Percentiles rank a stretch among this genome's conserved stretches.
These are phyloP conservation scores for Folsomia candida DNA, from an alignment of 2,888 invertebrate species.

Conservation along the genomic window DNA sequence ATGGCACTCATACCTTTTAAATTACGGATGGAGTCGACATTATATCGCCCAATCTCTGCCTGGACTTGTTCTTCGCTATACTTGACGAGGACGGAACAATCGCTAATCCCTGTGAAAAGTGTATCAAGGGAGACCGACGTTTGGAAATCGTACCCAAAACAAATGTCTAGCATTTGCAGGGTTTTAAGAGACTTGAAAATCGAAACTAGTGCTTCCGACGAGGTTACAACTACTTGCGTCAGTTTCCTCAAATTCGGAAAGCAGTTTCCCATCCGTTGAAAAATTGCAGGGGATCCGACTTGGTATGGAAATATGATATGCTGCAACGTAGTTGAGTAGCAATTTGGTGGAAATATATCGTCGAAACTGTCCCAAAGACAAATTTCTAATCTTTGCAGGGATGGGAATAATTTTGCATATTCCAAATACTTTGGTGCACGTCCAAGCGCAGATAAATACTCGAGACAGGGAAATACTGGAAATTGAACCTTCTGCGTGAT, in stretches of 20 bases:
- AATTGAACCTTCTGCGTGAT: slow-evolving; percentile 17
- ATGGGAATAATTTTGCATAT: slow-evolving; percentile 21
- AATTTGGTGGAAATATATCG: slow-evolving; percentile 24
- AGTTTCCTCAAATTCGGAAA: slow-evolving; percentile 27
- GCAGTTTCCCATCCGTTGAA: slow-evolving; percentile 20
- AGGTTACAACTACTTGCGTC: slow-evolving; percentile 10
- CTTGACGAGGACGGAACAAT: not conserved
- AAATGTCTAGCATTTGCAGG: slow-evolving; percentile 20
- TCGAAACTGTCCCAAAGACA: slow-evolving; percentile 25
- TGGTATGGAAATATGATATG: slow-evolving; percentile 22
- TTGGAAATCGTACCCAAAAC: slow-evolving; percentile 25
- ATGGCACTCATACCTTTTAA: slow-evolving; percentile 21
- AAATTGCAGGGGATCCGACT: slow-evolving; percentile 13
- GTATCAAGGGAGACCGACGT: slow-evolving; percentile 19
- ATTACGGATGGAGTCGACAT: slow-evolving; percentile 17
- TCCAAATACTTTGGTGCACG: slow-evolving; percentile 14
- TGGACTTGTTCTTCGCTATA: not conserved
- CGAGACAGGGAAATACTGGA: slow-evolving; percentile 22
- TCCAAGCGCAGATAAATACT: slow-evolving; percentile 20
- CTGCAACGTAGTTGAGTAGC: slow-evolving; percentile 15
- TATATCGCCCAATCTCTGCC: slow-evolving; percentile 7
- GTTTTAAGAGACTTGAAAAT: slow-evolving; percentile 17
- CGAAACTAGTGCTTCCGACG: slow-evolving; percentile 11
- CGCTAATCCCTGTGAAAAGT: slow-evolving; percentile 22
- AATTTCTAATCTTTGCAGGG: slow-evolving; percentile 22